Percentiles rank a stretch among this genome's conserved stretches.
phyloP scores from a whole-genome alignment of 2,797 vertebrate species.

The Diplodus sargus region DNA sequence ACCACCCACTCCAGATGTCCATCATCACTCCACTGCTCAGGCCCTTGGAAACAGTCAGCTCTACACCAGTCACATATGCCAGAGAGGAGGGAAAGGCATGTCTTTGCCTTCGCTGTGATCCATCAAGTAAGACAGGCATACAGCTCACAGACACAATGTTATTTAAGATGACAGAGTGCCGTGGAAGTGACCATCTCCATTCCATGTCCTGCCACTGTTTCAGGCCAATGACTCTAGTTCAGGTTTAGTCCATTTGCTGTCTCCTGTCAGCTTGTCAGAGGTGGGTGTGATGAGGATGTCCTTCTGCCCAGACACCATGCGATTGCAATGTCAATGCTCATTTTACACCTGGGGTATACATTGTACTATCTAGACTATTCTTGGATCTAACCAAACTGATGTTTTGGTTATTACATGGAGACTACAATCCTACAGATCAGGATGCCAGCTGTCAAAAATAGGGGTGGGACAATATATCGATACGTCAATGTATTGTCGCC shows the following conservation, averaged over 20 bases:
- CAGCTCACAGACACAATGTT: constrained; percentile 61
- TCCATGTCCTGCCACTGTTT: constrained; percentile 57
- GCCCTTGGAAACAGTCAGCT: constrained; percentile 47
- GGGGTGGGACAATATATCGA: too few species aligned
- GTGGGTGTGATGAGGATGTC: constrained; percentile 29
- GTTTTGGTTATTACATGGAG: background rate
- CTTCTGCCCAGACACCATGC: constrained; percentile 19
- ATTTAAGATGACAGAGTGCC: constrained; percentile 70
- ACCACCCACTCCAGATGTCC: background rate
- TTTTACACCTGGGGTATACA: constrained; percentile 4
- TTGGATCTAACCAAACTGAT: background rate
- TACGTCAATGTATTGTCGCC: too few species aligned
- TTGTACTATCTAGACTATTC: background rate
- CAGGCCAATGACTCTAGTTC: constrained; percentile 50
- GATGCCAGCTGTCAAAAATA: background rate
- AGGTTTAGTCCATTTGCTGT: constrained; percentile 54
- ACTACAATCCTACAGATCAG: background rate
- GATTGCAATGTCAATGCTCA: constrained; percentile 34
- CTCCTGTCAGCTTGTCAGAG: constrained; percentile 52
- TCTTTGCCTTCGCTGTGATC: constrained; percentile 57
- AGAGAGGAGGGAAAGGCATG: constrained; percentile 58
- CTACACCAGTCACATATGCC: constrained; percentile 53
- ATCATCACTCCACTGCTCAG: constrained; percentile 35
- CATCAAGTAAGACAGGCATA: constrained; percentile 62
- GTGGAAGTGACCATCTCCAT: constrained; percentile 65